Conservation (phyloP, 2,113 vertebrate genomes). For the Calypte anna region DNA sequence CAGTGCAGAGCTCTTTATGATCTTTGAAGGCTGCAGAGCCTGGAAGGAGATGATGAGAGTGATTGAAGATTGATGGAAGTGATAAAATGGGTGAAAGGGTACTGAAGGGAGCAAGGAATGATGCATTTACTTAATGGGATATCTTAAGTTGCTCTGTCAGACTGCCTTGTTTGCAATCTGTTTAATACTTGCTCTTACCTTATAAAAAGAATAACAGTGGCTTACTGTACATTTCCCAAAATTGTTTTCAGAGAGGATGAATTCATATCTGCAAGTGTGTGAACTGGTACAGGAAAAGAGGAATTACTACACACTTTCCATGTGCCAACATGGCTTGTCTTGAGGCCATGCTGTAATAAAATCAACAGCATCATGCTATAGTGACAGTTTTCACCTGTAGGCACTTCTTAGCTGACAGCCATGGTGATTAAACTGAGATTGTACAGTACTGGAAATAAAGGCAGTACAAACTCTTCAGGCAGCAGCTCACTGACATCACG, state of each 20-base stretch:
- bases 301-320: neutral
- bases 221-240: neutral
- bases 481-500: neutral
- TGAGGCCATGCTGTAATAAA: neutral
- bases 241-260: neutral
- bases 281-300: neutral
- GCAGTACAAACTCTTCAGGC: neutral
- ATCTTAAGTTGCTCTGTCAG: slow-evolving; percentile 15
- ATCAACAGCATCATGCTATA: neutral
- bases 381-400: slow-evolving; percentile 8
- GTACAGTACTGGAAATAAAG: neutral
- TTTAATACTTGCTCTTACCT: slow-evolving; percentile 14
- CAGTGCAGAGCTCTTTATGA: neutral
- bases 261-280: neutral
- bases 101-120: neutral
- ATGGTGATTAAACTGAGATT: neutral
- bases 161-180: slow-evolving; percentile 2
- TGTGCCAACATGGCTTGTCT: neutral
- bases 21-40: neutral
- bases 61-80: slow-evolving; percentile 59
- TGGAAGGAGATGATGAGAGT: slow-evolving; percentile 24
- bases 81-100: slow-evolving; percentile 58
- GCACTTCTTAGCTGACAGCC: neutral
- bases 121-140: slow-evolving; percentile 29
- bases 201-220: neutral